A percentile compares a stretch with the other conserved stretches of the same genome.
phyloP scores from a whole-genome alignment of 2,113 vertebrate genomes.

The Stegastes partitus region DNA sequence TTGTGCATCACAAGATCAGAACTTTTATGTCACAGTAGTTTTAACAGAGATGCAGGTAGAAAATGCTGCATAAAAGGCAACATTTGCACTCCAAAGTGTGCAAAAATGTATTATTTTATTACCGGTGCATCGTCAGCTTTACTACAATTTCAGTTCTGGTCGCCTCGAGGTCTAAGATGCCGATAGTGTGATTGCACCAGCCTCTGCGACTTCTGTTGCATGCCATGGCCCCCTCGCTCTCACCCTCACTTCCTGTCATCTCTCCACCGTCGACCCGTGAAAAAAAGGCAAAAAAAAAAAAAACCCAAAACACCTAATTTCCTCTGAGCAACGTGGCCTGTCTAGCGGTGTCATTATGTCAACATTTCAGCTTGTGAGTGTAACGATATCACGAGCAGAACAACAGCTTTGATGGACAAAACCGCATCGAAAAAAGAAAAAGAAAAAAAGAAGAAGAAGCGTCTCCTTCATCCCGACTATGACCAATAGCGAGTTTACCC shows the following conservation, averaged over 20 bases:
- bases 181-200: background rate
- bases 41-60: too few relatives aligned
- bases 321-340: background rate
- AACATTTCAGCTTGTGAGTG: slow-evolving; percentile 16
- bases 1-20: too few relatives aligned
- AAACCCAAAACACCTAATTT: slow-evolving; percentile 24
- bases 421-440: background rate
- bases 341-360: slow-evolving; percentile 19
- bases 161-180: background rate
- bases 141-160: background rate
- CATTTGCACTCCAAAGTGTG: too few relatives aligned
- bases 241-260: slow-evolving; percentile 3
- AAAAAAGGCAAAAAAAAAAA: too few relatives aligned
- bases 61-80: too few relatives aligned
- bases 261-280: background rate
- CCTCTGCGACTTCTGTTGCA: background rate
- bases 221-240: background rate
- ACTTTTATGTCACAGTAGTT: too few relatives aligned
- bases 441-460: background rate
- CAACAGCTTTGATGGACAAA: background rate
- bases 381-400: background rate
- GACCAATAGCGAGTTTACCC: slow-evolving; percentile 34
- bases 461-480: background rate
- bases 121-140: background rate
- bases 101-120: too few relatives aligned